Base-by-base conservation (phyloP, 2,113 vertebrate species). In the Myiopsitta monachus region DNA sequence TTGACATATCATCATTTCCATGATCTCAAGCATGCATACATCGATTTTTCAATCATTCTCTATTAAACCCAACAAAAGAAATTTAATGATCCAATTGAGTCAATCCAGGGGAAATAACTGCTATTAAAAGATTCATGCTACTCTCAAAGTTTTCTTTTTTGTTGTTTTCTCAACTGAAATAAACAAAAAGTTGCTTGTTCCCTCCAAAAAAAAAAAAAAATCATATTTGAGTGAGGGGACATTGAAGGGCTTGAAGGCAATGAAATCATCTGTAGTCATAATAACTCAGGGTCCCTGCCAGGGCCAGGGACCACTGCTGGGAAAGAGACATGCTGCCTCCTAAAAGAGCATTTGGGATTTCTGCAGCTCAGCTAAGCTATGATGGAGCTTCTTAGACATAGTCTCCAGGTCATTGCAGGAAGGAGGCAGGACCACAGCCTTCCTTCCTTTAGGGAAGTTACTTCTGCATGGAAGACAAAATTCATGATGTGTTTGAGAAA, bases 31-130 rank as follows among this genome's bases (percentile, higher is more conserved):
- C 88, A 97, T 96, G 95, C 96, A 95, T 96, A 96, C 82, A 96
- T 98, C 97, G 97, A 97, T 98, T 98, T 94, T 97, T 95, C 97
- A 97, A 97, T 96, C 96, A 96, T 97, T 93, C 73, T 94, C 96
- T 96, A 97, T 96, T 97, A 97, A 97, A 97, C 18, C 57, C 74
- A 97, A 84, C 97, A 96, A 97, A 98, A 96, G 96, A 97, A 97
- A 97, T 93, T 94, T 96, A 97, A 97, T 97, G 88, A 95, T 89
- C 95, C 90, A 95, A 96, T 97, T 97, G 88, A 98, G 92, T 92
- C 95, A 92, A 91, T 91, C 90, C 85, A 95, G 84, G 95, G 86
- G 96, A 98, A 98, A 97, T 96, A 96, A 96, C 94, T 96, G 69
- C 82, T 93, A 95, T 96, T 97, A 88, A 91, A 97, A 94, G 66